Evolutionary conservation across 2,113 vertebrate genomes (phyloP), one percentile per base, ranked within the genome.

Genomic region (Sinocyclocheilus anophthalmus): DNA sequence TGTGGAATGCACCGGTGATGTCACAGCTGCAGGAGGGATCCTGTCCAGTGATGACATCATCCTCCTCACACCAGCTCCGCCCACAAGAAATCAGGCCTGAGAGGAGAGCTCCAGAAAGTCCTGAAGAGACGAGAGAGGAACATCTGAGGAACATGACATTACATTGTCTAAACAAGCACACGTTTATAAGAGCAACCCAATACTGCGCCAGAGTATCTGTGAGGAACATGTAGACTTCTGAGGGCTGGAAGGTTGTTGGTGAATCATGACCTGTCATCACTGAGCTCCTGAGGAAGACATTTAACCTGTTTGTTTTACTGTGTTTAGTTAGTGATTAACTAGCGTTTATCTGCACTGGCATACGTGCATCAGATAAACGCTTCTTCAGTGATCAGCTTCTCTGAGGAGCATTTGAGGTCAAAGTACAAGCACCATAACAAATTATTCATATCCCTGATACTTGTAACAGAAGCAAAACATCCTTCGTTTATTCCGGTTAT

Each of bases 1-100:
- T 89, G 84, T 93, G 94, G 94, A 95, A 95, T 94, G 94, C 90
- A 90, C 87, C 84, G 86, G 92, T 95, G 93, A 95, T 93, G 94
- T 95, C 94, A 95, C 91, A 75, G 90, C 85, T 92, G 90, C 93
- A 92, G 92, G 92, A 93, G 91, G 88, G 94, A 92, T 92, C 93
- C 93, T 94, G 94, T 88, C 89, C 91, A 82, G 75, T 86, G 90
- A 94, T 94, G 93, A 95, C 93, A 94, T 93, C 93, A 94, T 90
- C 93, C 90, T 86, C 91, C 88, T 75, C 87, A 85, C 89, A 85
- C 76, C 4, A 84, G 90, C 91, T 88, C 91, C 84, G 84, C 93
- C 85, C 88, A 50, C 78, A 22, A 88, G 84, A 84, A 86, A 83
- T 86, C 39, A 8, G 39, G 39, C 39, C 39, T 42, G 39, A 18